These are phyloP conservation scores for Calliphora vicina DNA, from an alignment of 1,140 invertebrate genomes.

Conservation along the genomic window DNA sequence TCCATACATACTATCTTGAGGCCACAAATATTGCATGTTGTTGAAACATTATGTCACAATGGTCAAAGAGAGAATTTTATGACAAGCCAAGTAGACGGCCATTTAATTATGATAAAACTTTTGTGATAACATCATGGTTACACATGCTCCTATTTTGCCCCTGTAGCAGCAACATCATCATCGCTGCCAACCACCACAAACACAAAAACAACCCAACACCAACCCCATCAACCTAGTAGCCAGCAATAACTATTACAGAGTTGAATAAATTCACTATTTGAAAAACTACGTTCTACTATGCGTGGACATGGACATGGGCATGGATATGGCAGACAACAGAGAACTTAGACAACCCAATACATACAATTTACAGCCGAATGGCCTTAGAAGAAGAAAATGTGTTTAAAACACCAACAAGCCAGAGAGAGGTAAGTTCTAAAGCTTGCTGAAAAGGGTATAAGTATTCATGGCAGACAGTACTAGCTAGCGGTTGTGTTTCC, in stretches of 20 bases:
- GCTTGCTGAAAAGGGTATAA: no score
- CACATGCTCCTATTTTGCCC: neutral
- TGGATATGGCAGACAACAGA: neutral
- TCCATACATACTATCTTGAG: neutral
- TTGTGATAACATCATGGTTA: neutral
- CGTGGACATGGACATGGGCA: neutral
- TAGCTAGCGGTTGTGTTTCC: neutral
- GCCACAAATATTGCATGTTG: conserved; percentile 20
- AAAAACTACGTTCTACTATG: neutral
- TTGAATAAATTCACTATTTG: no score
- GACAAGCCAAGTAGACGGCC: conserved; percentile 26
- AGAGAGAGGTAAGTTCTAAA: neutral
- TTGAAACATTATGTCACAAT: conserved; percentile 18
- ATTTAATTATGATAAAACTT: conserved; percentile 30
- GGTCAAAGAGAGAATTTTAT: conserved; percentile 17
- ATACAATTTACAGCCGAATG: neutral
- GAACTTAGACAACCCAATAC: neutral
- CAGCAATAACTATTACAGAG: neutral
- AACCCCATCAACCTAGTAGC: neutral
- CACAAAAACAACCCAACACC: neutral
- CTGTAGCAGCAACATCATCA: neutral
- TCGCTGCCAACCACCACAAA: neutral
- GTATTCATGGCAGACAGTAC: neutral
- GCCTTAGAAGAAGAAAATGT: neutral
- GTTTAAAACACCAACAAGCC: neutral